Percentiles rank a stretch among this genome's conserved stretches.
These are phyloP conservation scores for Hanleya hanleyi DNA, from an alignment of 2,888 invertebrate genomes.

Conservation along the genomic window DNA sequence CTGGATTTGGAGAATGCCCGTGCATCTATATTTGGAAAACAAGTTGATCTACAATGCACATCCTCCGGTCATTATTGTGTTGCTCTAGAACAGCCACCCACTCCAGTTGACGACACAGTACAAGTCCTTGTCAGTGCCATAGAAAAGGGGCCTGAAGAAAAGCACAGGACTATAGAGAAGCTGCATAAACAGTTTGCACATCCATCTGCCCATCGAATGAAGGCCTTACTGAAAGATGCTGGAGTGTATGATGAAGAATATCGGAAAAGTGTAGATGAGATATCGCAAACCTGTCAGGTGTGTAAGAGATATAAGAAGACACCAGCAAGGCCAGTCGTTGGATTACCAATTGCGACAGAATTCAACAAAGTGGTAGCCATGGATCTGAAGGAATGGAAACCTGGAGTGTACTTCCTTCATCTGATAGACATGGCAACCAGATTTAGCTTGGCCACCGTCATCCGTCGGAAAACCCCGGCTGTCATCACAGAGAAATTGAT, in stretches of 20 bases:
- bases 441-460: constrained; percentile 29
- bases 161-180: too few relatives aligned
- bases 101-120: too few relatives aligned
- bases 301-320: too few relatives aligned
- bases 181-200: constrained; percentile 6
- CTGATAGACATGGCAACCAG: constrained; percentile 30
- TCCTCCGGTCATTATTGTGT: constrained; percentile 1
- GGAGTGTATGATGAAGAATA: not conserved
- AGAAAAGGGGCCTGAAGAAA: too few relatives aligned
- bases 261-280: not conserved
- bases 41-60: not conserved
- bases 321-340: not conserved
- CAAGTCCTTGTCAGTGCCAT: too few relatives aligned
- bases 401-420: constrained; percentile 17
- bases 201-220: not conserved
- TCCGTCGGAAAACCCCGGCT: constrained; percentile 25
- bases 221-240: not conserved
- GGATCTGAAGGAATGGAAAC: not conserved
- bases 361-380: constrained; percentile 11
- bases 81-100: too few relatives aligned
- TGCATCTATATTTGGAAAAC: not conserved
- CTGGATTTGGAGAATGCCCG: constrained; percentile 38
- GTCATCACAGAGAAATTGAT: constrained; percentile 21
- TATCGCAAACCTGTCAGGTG: not conserved
- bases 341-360: constrained; percentile 7